Conservation (phyloP, 2,113 vertebrate species). For the Corapipo altera region DNA sequence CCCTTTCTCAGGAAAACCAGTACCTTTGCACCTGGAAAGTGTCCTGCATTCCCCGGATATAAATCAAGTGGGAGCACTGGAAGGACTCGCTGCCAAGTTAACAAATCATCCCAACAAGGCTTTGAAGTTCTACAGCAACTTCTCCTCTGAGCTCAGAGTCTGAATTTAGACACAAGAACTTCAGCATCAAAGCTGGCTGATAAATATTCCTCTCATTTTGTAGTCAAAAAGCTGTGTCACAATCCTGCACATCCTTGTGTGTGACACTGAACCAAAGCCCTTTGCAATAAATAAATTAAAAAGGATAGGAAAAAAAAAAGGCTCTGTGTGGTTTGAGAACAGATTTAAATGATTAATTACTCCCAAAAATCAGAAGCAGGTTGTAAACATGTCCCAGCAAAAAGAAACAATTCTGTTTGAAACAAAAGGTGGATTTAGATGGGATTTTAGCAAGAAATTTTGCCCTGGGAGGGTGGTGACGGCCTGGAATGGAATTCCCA, state of each 20-base stretch:
- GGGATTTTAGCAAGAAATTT: neutral
- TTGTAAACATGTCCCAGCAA: neutral
- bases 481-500: rapidly evolving
- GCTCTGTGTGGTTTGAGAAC: neutral
- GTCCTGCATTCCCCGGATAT: neutral
- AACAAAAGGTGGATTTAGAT: neutral
- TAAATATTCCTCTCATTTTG: neutral
- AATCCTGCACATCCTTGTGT: neutral
- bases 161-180: neutral
- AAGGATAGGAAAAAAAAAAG: neutral
- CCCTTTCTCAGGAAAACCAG: neutral
- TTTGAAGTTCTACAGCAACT: neutral
- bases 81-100: neutral
- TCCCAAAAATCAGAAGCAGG: neutral
- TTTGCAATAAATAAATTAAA: neutral
- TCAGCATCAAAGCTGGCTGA: neutral
- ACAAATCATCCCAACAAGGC: neutral
- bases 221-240: rapidly evolving
- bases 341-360: neutral
- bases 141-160: neutral
- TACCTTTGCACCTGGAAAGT: neutral
- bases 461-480: rapidly evolving
- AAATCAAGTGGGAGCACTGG: neutral
- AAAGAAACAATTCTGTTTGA: neutral
- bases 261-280: neutral